A percentile compares a stretch with the other conserved stretches of the same genome.
These are phyloP conservation scores for Timema podura DNA, from an alignment of 2,888 invertebrate genomes.

Conservation along the genomic window DNA sequence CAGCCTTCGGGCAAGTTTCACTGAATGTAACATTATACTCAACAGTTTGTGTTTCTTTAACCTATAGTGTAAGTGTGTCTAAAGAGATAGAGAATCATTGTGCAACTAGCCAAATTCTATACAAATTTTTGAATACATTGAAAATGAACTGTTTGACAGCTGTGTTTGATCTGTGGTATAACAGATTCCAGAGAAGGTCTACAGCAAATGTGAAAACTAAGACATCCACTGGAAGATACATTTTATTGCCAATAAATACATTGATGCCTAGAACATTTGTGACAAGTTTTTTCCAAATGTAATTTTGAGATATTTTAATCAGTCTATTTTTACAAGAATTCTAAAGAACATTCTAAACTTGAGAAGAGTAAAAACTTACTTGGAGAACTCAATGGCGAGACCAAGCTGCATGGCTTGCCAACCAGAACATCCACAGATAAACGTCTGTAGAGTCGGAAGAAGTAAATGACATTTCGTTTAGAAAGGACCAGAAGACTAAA, in stretches of 20 bases:
- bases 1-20: not conserved
- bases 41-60: not conserved
- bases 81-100: not conserved
- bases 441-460: not conserved
- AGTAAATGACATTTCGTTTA: not conserved
- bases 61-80: not conserved
- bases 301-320: not conserved
- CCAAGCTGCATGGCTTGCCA: not conserved
- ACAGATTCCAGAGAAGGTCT: not conserved
- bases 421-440: not conserved
- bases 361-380: constrained; percentile 1
- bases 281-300: not conserved
- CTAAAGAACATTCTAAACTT: not conserved
- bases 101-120: not conserved
- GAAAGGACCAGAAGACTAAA: constrained; percentile 1
- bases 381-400: not conserved
- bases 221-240: not conserved
- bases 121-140: not conserved
- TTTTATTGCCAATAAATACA: not conserved
- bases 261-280: constrained; percentile 1
- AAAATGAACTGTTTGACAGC: not conserved
- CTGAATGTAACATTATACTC: not conserved
- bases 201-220: too few species aligned
- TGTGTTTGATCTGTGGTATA: not conserved
- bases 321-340: not conserved